Conservation (phyloP, 2,113 vertebrate genomes). For the Ardeotis arabs region DNA sequence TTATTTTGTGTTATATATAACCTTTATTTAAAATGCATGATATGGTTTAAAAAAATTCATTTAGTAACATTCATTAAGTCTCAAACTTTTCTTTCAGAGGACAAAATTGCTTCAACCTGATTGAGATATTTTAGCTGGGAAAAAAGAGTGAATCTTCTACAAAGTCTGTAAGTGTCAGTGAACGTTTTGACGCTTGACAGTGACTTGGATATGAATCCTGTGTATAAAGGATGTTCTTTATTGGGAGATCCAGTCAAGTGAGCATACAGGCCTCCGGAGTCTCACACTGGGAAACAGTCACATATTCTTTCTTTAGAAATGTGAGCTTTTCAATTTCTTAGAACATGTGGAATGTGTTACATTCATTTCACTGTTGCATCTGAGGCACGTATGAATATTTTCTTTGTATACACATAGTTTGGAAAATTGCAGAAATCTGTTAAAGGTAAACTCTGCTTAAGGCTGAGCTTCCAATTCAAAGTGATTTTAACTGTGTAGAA, state of each 20-base stretch:
- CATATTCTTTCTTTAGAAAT: neutral
- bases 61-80: neutral
- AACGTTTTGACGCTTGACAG: neutral
- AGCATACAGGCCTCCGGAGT: neutral
- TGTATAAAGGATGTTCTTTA: neutral
- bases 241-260: neutral
- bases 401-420: neutral
- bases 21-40: conserved; percentile 28
- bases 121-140: neutral
- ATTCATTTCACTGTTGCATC: conserved; percentile 20
- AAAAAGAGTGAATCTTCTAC: neutral
- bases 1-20: conserved; percentile 45
- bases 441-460: neutral
- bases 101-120: conserved; percentile 17
- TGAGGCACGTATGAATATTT: conserved; percentile 8
- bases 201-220: neutral
- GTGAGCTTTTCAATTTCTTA: neutral
- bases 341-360: conserved; percentile 24
- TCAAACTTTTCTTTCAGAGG: conserved; percentile 19
- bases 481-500: neutral
- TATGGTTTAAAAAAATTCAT: neutral
- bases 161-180: neutral
- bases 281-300: neutral
- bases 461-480: neutral
- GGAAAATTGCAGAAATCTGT: neutral